phyloP scores from a whole-genome alignment of 2,888 invertebrate species.

The Nowickia ferox region DNA sequence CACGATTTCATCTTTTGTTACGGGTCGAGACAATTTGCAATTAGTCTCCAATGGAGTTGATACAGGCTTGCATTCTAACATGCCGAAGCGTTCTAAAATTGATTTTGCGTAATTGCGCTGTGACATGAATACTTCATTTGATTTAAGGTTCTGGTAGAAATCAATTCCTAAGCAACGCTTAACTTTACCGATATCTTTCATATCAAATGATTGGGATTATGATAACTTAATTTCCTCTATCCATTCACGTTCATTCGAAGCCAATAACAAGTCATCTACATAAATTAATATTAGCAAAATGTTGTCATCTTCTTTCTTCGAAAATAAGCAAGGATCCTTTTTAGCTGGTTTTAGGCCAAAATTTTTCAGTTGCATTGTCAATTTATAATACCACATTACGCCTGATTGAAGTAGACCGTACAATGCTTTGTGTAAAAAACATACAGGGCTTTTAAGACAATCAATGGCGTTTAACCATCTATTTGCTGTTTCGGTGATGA shows the following conservation, averaged over 20 bases:
- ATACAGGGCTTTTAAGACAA: constrained; percentile 47
- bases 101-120: constrained; percentile 63
- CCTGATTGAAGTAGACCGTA: constrained; percentile 68
- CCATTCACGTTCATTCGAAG: constrained; percentile 64
- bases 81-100: constrained; percentile 62
- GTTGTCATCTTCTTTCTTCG: constrained; percentile 53
- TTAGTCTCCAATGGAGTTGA: constrained; percentile 59
- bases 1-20: constrained; percentile 33
- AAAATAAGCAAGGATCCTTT: constrained; percentile 68
- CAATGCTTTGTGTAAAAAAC: constrained; percentile 62
- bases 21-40: constrained; percentile 44
- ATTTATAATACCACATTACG: constrained; percentile 60
- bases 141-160: constrained; percentile 60
- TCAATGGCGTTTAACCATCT: constrained; percentile 51
- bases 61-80: constrained; percentile 62
- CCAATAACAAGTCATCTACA: constrained; percentile 70
- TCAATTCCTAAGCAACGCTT: constrained; percentile 67
- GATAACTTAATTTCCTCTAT: constrained; percentile 53
- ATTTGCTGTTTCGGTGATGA: constrained; percentile 21
- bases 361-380: constrained; percentile 52
- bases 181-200: constrained; percentile 71
- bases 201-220: constrained; percentile 62
- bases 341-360: constrained; percentile 62
- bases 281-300: constrained; percentile 67
- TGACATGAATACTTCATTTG: constrained; percentile 48